Evolutionary conservation across 1,140 invertebrate genomes (phyloP), one percentile per base, ranked within the genome.

Genomic region (Drosophila sproati): DNA sequence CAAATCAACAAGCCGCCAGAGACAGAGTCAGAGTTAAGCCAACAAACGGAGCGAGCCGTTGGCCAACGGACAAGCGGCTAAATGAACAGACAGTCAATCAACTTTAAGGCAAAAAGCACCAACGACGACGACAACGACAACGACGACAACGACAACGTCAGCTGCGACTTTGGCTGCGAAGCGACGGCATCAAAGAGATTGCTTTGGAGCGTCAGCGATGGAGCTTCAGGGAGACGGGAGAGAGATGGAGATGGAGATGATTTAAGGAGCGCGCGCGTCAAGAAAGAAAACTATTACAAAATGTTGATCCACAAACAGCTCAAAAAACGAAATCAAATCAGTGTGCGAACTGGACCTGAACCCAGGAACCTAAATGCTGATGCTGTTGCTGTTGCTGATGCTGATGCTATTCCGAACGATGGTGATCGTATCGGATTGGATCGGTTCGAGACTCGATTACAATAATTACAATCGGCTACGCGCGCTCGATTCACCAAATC

Each of bases 391-490:
- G 34, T 20, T 67, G 48, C 50, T 64, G 62, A 35, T 31, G 12
- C 31, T 8, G 39, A 39, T 20, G 37, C 10, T 37, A 2, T 60
- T 20, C 28, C 20, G 5, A 32, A 48, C 54, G 61, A 69, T 73
- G 80, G 64, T 48, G 78, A 88, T 88, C 85, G 80, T 89, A 89
- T 88, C 85, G 83, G 83, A 88, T 88, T 83, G 83, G 85, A 89
- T 88, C 85, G 80, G 85, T 88, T 88, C 83, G 85, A 86, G 83
- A 85, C 77, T 91, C 90, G 88, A 91, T 91, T 91, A 91, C 88
- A 91, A 91, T 91, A 91, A 91, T 91, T 91, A 91, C 83, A 91
- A 91, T 91, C 89, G 62, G 88, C 88, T 91, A 91, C 88, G 89
- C 88, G 88, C 81, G 39, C 20, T 20, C 39, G 89, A 85, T 88